Evolutionary conservation across 2,113 vertebrate genomes (phyloP).

Genomic region (Astur gentilis): DNA sequence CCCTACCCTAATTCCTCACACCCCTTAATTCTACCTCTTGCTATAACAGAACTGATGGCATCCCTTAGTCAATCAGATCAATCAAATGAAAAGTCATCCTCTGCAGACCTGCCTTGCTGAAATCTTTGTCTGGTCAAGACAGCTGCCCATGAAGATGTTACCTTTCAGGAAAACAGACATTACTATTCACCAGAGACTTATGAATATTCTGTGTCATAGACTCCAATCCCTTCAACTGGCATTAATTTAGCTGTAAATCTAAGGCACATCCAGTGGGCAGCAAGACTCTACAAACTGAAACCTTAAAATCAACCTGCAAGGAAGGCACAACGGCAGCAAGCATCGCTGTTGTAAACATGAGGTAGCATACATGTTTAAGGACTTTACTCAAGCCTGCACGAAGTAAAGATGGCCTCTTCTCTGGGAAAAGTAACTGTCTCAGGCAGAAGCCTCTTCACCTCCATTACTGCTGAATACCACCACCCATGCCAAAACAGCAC

Average conservation of each 20-base stretch:
- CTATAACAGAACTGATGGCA: background rate
- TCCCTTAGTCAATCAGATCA: background rate
- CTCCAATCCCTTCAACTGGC: background rate
- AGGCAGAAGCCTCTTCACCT: background rate
- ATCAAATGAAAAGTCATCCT: background rate
- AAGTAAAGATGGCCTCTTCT: background rate
- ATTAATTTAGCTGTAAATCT: background rate
- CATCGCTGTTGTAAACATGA: accelerated
- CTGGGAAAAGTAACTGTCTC: background rate
- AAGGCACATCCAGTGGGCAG: background rate
- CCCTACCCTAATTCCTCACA: background rate
- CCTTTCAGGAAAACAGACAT: background rate
- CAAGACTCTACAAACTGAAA: background rate
- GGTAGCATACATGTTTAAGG: background rate
- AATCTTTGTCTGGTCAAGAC: background rate
- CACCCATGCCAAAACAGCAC: background rate
- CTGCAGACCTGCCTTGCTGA: background rate
- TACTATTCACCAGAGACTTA: background rate
- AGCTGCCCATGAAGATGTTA: background rate
- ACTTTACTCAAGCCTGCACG: background rate
- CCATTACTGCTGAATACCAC: background rate
- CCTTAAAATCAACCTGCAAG: background rate
- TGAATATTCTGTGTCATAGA: background rate
- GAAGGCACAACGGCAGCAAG: background rate
- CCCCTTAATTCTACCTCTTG: background rate